Evolutionary conservation across 2,888 invertebrate genomes (phyloP).

Genomic region (Strigamia maritima): DNA sequence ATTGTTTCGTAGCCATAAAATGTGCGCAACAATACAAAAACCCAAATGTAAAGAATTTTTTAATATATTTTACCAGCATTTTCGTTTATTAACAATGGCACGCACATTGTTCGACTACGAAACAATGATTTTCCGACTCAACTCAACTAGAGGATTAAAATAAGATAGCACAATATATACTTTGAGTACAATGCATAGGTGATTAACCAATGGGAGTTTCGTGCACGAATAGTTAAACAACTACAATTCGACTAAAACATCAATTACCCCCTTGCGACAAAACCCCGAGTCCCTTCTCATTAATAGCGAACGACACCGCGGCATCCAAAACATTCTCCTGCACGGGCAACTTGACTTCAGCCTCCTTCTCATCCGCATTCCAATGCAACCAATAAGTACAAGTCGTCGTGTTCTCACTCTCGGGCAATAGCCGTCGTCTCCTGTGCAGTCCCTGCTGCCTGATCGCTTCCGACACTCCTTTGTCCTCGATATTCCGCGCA

Average conservation of each 20-base stretch:
- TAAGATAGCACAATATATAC: too few species aligned
- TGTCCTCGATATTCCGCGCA: conserved; percentile 41
- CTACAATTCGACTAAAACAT: background rate
- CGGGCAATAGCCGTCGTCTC: background rate
- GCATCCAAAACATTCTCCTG: conserved; percentile 41
- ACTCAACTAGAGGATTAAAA: too few species aligned
- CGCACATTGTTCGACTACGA: too few species aligned
- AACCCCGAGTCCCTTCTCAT: conserved; percentile 40
- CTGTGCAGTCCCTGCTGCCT: conserved; percentile 41
- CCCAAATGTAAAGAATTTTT: too few species aligned
- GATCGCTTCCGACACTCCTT: conserved; percentile 42
- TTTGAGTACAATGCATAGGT: too few species aligned
- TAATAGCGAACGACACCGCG: conserved; percentile 42
- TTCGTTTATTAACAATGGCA: too few species aligned
- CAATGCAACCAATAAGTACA: conserved; percentile 32
- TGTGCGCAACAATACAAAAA: too few species aligned
- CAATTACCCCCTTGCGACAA: conserved; percentile 15
- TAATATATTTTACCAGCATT: too few species aligned
- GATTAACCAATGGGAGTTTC: too few species aligned
- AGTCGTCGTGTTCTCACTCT: background rate
- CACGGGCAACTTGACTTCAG: background rate
- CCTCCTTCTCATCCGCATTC: background rate
- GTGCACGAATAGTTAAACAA: too few species aligned
- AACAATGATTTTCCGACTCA: too few species aligned
- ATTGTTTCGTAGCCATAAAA: too few species aligned